Evolutionary conservation across 1,140 invertebrate species (phyloP), one percentile per base, ranked within the genome.

Genomic region (Rhopalosiphum padi): DNA sequence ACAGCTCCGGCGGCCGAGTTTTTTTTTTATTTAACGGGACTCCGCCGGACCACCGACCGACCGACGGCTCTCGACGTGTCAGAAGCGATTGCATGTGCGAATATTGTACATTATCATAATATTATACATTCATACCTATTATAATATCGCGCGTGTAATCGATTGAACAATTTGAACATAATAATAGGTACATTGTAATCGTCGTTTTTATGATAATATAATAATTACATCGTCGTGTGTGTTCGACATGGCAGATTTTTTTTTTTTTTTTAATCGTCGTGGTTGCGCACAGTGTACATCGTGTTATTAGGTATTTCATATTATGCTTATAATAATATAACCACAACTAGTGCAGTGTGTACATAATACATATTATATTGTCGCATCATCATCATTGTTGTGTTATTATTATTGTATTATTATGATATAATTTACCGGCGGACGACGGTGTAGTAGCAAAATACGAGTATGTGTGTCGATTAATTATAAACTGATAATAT

Each of bases 1-100:
- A 37, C 22, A 23, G 35, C 53, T 41, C 15, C 37, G 68, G 0
- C 68, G 15, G 41, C 46, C 6, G 41, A 51, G 35, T 93, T 93
- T 48, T 85, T 46, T 46, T 46, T 85, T 92, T n/a, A 46, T 88
- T 93, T 93, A 93, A 93, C 91, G 91, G 91, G 82, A 93, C 82
- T 93, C 46, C 5, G 6, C n/a, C 88, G 88, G n/a, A 46, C 30
- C 85, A 30, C 43, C 15, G 85, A 25, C 41, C 37, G 35, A 37
- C 77, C 7, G 82, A 25, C 7, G 37, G 82, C 30, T 41, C 22
- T 11, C 35, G 35, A 41, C 23, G 83, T n/a, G 60, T 77, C 60
- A n/a, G 60, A 77, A 77, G n/a, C 60, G 60, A n/a, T n/a, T 77
- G 60, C 60, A 77, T 18, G 60, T 77, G 60, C 60, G 15, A 77